phyloP scores from a whole-genome alignment of 2,888 invertebrate species.

The Taenaris catops region DNA sequence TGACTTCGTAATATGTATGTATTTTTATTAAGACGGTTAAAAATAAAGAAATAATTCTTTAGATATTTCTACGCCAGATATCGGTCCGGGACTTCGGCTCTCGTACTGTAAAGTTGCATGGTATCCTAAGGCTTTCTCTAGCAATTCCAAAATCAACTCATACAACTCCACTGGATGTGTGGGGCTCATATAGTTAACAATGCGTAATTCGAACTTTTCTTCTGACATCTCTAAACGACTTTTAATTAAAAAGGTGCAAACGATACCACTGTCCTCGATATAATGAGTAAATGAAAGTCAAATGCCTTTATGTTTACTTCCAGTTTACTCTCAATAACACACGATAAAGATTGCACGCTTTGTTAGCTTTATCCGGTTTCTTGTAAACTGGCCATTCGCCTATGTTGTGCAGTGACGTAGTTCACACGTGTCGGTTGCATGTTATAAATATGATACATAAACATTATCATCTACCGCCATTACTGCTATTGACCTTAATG shows the following conservation, averaged over 20 bases:
- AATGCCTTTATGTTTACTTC: slow-evolving; percentile 3
- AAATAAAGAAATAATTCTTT: too few relatives aligned
- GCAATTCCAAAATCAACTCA: slow-evolving; percentile 73
- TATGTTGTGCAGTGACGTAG: slow-evolving; percentile 21
- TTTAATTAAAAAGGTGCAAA: not conserved
- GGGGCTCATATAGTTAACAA: slow-evolving; percentile 82
- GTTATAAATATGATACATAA: slow-evolving; percentile 7
- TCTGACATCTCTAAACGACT: slow-evolving; percentile 41
- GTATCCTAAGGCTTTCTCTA: slow-evolving; percentile 72
- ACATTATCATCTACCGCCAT: slow-evolving; percentile 4
- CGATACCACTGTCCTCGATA: not conserved
- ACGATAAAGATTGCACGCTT: slow-evolving; percentile 17
- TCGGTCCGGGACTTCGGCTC: slow-evolving; percentile 75
- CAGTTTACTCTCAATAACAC: slow-evolving; percentile 11
- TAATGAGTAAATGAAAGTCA: slow-evolving; percentile 9
- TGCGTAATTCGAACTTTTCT: slow-evolving; percentile 59
- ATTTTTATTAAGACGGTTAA: too few relatives aligned
- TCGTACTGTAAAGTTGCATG: slow-evolving; percentile 79
- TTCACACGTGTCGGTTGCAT: slow-evolving; percentile 28
- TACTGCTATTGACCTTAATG: not conserved
- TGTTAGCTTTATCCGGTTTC: slow-evolving; percentile 19
- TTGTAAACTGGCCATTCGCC: slow-evolving; percentile 17
- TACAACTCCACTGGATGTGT: slow-evolving; percentile 81
- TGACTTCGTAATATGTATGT: too few relatives aligned
- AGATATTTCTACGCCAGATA: slow-evolving; percentile 76